A percentile compares a stretch with the other conserved stretches of the same genome.
phyloP scores from a whole-genome alignment of 2,888 invertebrate genomes.

The Arctia plantaginis region DNA sequence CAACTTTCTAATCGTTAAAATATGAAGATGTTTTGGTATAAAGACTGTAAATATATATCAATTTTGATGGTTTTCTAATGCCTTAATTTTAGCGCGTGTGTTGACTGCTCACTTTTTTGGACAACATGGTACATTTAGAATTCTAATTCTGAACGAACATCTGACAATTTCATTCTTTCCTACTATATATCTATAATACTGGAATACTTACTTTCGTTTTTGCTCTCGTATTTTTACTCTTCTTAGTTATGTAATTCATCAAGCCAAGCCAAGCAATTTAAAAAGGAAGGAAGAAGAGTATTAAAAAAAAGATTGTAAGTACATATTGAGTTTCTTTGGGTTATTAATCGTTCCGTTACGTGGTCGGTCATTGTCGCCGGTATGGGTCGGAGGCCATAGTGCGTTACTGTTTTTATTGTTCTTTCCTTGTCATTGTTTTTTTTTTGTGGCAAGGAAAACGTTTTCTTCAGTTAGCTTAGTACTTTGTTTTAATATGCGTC shows the following conservation, averaged over 20 bases:
- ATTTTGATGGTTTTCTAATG: too few species aligned
- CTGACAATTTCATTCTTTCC: too few species aligned
- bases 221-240: neutral
- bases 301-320: conserved; percentile 12
- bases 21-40: too few species aligned
- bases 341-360: conserved; percentile 59
- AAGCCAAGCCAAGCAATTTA: too few species aligned
- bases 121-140: neutral
- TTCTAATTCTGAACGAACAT: neutral
- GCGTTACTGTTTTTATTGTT: conserved; percentile 23
- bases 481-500: neutral
- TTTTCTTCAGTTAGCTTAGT: neutral
- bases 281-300: neutral
- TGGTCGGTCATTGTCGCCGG: conserved; percentile 57
- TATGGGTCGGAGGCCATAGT: conserved; percentile 59
- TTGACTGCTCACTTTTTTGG: too few species aligned
- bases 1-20: too few species aligned
- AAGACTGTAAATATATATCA: too few species aligned
- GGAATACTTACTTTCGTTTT: neutral
- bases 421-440: conserved; percentile 50
- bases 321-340: conserved; percentile 53
- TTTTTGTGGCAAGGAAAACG: conserved; percentile 11
- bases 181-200: too few species aligned
- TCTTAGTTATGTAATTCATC: neutral
- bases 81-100: neutral